A percentile compares a stretch with the other conserved stretches of the same genome.
phyloP scores from a whole-genome alignment of 2,113 vertebrate species.

The Misgurnus anguillicaudatus region DNA sequence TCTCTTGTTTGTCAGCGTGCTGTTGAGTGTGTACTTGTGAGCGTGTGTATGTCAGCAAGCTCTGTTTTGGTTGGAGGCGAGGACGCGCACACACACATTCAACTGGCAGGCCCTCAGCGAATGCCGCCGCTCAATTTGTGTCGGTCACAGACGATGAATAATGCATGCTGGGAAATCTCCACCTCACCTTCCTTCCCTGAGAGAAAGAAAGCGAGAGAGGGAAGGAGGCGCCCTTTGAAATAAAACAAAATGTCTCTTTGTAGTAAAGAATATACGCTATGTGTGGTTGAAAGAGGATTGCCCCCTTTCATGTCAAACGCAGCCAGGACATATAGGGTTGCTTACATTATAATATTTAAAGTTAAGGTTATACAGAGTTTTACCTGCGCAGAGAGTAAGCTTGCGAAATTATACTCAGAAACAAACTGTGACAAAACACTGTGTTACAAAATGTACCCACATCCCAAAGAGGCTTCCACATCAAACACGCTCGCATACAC shows the following conservation, averaged over 20 bases:
- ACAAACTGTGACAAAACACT: slow-evolving; percentile 35
- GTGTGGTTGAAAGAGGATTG: neutral
- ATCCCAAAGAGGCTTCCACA: slow-evolving; percentile 29
- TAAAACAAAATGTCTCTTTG: slow-evolving; percentile 24
- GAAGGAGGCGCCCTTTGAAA: slow-evolving; percentile 27
- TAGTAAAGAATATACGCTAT: neutral
- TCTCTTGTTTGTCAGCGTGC: slow-evolving; percentile 28
- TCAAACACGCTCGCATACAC: slow-evolving; percentile 26
- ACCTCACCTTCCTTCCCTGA: slow-evolving; percentile 31
- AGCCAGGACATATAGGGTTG: neutral
- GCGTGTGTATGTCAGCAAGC: slow-evolving; percentile 49
- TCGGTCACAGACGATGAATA: slow-evolving; percentile 49
- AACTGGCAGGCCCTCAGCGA: slow-evolving; percentile 31
- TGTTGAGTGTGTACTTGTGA: slow-evolving; percentile 30
- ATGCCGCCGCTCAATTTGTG: slow-evolving; percentile 51
- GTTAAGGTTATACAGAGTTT: neutral
- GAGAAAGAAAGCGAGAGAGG: slow-evolving; percentile 17
- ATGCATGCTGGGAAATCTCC: slow-evolving; percentile 52
- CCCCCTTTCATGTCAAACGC: neutral
- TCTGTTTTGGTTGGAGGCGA: slow-evolving; percentile 49
- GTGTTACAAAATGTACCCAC: slow-evolving; percentile 17
- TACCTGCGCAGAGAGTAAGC: neutral
- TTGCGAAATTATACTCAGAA: slow-evolving; percentile 18
- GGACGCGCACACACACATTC: slow-evolving; percentile 33
- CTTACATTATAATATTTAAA: neutral